Evolutionary conservation across 2,113 vertebrate genomes (phyloP).

Genomic region (Ciconia maguari): DNA sequence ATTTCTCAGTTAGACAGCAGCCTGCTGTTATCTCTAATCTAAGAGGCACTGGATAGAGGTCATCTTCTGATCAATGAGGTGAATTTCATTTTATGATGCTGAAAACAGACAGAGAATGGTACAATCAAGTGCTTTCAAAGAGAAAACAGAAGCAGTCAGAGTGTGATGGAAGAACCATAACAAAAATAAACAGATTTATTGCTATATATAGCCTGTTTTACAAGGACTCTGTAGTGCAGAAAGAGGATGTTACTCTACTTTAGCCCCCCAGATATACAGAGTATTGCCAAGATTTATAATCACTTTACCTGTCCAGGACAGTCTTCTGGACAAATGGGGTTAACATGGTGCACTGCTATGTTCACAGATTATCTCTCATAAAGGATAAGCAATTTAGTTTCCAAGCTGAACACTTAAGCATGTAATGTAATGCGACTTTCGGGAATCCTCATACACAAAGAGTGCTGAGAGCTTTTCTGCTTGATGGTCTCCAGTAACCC

Average conservation of each 20-base stretch:
- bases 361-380: background rate
- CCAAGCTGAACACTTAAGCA: background rate
- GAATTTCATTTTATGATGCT: slow-evolving; percentile 21
- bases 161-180: background rate
- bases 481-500: background rate
- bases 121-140: background rate
- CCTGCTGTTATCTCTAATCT: slow-evolving; percentile 29
- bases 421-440: fast-evolving
- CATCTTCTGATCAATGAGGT: slow-evolving; percentile 26
- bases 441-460: background rate
- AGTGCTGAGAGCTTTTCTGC: background rate
- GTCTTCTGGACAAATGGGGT: background rate
- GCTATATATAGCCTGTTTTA: background rate
- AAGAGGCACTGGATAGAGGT: slow-evolving; percentile 16
- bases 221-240: background rate
- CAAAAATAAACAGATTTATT: slow-evolving; percentile 23
- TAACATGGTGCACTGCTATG: fast-evolving
- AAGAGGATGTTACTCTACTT: background rate
- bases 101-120: background rate
- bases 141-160: background rate
- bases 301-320: background rate
- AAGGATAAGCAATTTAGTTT: background rate
- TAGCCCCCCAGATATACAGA: background rate
- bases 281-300: background rate
- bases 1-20: slow-evolving; percentile 53